Base-by-base conservation (phyloP, 2,113 vertebrate species). In the Speoplatyrhinus poulsoni region DNA sequence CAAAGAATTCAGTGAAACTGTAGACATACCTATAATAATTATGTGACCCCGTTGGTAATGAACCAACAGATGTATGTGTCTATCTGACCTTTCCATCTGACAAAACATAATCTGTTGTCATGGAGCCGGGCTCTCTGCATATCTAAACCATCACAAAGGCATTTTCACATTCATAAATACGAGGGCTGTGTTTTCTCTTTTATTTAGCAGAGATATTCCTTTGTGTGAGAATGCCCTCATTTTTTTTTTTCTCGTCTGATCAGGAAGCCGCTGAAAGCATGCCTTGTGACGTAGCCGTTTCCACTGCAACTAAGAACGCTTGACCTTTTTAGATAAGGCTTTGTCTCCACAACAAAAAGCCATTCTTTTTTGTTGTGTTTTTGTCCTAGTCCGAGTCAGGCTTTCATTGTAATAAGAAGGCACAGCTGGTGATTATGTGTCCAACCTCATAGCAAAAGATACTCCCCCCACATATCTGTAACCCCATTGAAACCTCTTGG, bases 281-380 rank as follows among this genome's bases (percentile, higher is more conserved):
- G 66, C 76, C 69, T 67, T 77, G 83, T 79, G 69, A 83, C 72
- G 81, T 88, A 78, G 81, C 75, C 63, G 67, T 70, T 82, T 69
- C 73, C 74, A 72, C 73, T 67, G 75, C 73, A 59, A 65, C 70
- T 48, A 76, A 79, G 76, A 90, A 77, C 81, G 76, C 62, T 82
- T 89, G 87, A 90, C 88, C 81, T 91, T 91, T 87, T 80, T 70
- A 84, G 82, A 89, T 86, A 85, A 83, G 84, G 72, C 81, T 81
- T 88, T 89, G 82, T 89, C 64, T 86, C 16, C 32, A 60, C 71
- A 87, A 89, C 86, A 89, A 91, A 92, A 26, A 73, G 80, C 70
- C 83, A 86, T 77, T 88, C 73, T 87, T 77, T 71, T 66, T 64
- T 89, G 79, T 84, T 72, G 69, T 70, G 84, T 82, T 76, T 77